phyloP scores from a whole-genome alignment of 2,888 invertebrate species.

The Sesia bembeciformis region DNA sequence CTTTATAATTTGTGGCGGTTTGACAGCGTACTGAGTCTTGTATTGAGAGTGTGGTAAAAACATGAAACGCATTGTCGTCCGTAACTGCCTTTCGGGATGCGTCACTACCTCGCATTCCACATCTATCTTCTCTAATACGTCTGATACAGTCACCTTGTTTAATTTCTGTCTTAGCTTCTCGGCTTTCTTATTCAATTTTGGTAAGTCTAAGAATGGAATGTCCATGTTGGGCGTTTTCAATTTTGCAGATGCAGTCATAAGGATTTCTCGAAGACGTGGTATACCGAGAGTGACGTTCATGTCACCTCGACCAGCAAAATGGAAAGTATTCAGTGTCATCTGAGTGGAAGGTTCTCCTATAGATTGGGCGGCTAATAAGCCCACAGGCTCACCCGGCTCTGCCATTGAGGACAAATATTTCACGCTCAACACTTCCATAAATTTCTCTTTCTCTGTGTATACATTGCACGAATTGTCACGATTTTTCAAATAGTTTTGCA shows the following conservation, averaged over 20 bases:
- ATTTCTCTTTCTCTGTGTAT: slow-evolving; percentile 58
- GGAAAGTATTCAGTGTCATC: slow-evolving; percentile 99
- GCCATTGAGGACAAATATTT: slow-evolving; percentile 86
- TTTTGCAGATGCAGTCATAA: slow-evolving; percentile 95
- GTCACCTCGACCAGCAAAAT: slow-evolving; percentile 99
- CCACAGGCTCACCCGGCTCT: slow-evolving; percentile 96
- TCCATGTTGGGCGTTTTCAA: slow-evolving; percentile 98
- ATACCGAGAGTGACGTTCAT: slow-evolving; percentile 99
- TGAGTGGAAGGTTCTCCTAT: slow-evolving; percentile 99
- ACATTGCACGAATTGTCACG: slow-evolving; percentile 30
- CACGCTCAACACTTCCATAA: slow-evolving; percentile 81
- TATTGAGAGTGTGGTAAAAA: slow-evolving; percentile 86
- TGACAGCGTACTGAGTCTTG: slow-evolving; percentile 80
- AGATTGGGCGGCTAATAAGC: slow-evolving; percentile 96
- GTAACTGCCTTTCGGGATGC: slow-evolving; percentile 69
- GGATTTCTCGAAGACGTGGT: slow-evolving; percentile 95
- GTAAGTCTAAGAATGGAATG: slow-evolving; percentile 82
- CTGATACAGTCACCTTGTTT: slow-evolving; percentile 84
- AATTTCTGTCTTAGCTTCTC: slow-evolving; percentile 82
- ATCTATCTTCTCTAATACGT: slow-evolving; percentile 83
- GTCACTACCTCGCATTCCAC: slow-evolving; percentile 75
- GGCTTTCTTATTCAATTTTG: slow-evolving; percentile 70
- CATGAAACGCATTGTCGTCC: slow-evolving; percentile 80
- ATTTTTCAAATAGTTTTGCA: slow-evolving; percentile 74
- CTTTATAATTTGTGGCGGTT: slow-evolving; percentile 79